These are phyloP conservation scores for Emberiza fucata DNA, from an alignment of 2,113 vertebrate species.

Conservation along the genomic window DNA sequence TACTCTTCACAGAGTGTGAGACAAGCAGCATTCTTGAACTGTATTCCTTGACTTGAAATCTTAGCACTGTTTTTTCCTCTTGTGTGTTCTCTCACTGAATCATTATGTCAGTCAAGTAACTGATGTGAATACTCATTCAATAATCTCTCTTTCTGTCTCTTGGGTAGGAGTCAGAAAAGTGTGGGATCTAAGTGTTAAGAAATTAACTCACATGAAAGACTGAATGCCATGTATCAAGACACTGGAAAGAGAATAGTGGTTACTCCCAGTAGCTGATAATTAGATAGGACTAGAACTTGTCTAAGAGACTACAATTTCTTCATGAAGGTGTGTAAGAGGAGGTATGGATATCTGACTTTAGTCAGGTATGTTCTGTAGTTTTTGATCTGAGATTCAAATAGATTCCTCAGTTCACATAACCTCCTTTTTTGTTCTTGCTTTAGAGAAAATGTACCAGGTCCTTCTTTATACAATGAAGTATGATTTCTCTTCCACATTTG, in stretches of 20 bases:
- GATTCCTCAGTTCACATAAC: background rate
- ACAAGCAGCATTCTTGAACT: background rate
- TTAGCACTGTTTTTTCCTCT: background rate
- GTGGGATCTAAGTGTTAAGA: background rate
- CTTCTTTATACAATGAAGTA: background rate
- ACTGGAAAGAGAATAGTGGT: background rate
- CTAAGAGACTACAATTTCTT: background rate
- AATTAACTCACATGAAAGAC: background rate
- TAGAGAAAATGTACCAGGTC: background rate
- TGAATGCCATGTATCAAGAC: background rate
- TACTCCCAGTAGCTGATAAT: background rate
- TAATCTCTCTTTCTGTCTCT: background rate
- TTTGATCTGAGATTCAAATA: background rate
- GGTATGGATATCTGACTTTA: background rate
- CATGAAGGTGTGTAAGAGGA: background rate
- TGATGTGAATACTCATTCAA: background rate
- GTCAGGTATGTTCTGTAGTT: background rate
- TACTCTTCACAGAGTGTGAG: background rate
- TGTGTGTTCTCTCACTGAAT: background rate
- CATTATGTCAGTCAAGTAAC: background rate
- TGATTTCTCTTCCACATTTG: background rate
- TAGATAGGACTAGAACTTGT: background rate
- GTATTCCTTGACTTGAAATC: background rate
- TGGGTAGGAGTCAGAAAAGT: background rate
- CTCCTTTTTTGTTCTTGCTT: background rate